Base-by-base conservation (phyloP, 2,113 vertebrate species). In the Euleptes europaea region DNA sequence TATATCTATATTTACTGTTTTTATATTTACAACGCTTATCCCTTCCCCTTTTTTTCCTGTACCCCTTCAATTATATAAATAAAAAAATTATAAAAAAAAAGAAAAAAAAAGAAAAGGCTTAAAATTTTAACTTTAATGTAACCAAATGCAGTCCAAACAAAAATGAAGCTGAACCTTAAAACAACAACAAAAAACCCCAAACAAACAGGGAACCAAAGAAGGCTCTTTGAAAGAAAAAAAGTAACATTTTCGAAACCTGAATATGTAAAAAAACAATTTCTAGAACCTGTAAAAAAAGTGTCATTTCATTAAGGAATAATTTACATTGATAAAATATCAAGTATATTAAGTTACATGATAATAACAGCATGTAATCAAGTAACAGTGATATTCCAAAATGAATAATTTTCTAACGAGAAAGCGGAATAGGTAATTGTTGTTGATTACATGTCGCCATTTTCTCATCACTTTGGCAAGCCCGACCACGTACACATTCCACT, bases 71-170 rank as follows among this genome's bases (percentile, higher is more conserved):
- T n/a, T n/a, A n/a, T n/a, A n/a, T n/a, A n/a, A n/a, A n/a, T n/a
- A n/a, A n/a, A n/a, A n/a, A n/a, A n/a, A n/a, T n/a, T n/a, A n/a
- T n/a, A n/a, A n/a, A n/a, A n/a, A n/a, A n/a, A n/a, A n/a, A n/a
- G n/a, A n/a, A n/a, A n/a, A n/a, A n/a, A n/a, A n/a, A 79, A 84
- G 57, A 82, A 85, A 71, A 89, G 74, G 51, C 79, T 85, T 47
- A 5, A 44, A 0, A 74, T 67, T 73, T 88, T 51, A 83, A 83
- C 40, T 76, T 88, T 35, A 78, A 78, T 76, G 83, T 80, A 89
- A 86, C 82, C 63, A 88, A 83, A 73, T 11, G 42, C 70, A 78
- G 26, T 65, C 31, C 60, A 93, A 90, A 89, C 21, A 80, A 69
- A n/a, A 84, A 44, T 35, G 38, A 60, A 65, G 10, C 57, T 33